Percentiles rank a stretch among this genome's conserved stretches.
Evolutionary conservation across 2,113 vertebrate genomes (phyloP).

Genomic region (Apistogramma diplotaenia): DNA sequence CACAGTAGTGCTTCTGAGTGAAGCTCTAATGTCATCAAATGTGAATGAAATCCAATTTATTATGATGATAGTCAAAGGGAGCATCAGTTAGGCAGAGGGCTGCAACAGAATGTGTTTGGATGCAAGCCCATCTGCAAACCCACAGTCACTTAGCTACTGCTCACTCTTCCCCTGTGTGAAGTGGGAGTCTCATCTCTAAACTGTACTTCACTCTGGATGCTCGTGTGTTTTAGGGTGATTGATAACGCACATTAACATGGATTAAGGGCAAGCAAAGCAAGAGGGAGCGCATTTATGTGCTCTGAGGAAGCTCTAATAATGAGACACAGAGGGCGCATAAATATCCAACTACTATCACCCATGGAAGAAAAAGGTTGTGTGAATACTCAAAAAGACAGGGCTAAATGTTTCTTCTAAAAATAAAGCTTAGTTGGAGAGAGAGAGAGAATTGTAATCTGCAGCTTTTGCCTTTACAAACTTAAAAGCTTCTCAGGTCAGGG

Average conservation of each 20-base stretch:
- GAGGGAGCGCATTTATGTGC: neutral
- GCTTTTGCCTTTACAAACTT: conserved; percentile 4
- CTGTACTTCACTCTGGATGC: conserved; percentile 12
- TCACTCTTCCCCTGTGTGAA: conserved; percentile 13
- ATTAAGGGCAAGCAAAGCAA: conserved; percentile 24
- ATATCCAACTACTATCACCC: conserved; percentile 8
- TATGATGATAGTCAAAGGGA: conserved; percentile 48
- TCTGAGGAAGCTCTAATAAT: conserved; percentile 22
- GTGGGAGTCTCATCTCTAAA: conserved; percentile 24
- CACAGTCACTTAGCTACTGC: conserved; percentile 5
- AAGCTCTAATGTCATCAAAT: conserved; percentile 42
- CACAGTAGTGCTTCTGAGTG: conserved; percentile 23
- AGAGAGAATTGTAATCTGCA: neutral
- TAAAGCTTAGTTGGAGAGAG: neutral
- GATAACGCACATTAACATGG: conserved; percentile 32
- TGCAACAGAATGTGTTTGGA: conserved; percentile 33
- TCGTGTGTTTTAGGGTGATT: conserved; percentile 42
- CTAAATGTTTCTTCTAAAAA: conserved; percentile 38
- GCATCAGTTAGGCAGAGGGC: conserved; percentile 33
- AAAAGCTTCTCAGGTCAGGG: conserved; percentile 23
- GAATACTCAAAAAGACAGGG: conserved; percentile 7
- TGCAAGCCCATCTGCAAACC: conserved; percentile 9
- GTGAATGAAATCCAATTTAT: conserved; percentile 55
- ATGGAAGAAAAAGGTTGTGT: neutral
- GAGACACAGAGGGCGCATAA: conserved; percentile 5